A percentile compares a stretch with the other conserved stretches of the same genome.
These are phyloP conservation scores for Ephydatia muelleri DNA, from an alignment of 37 sponge, comb jelly and placozoan genomes.

Conservation along the genomic window DNA sequence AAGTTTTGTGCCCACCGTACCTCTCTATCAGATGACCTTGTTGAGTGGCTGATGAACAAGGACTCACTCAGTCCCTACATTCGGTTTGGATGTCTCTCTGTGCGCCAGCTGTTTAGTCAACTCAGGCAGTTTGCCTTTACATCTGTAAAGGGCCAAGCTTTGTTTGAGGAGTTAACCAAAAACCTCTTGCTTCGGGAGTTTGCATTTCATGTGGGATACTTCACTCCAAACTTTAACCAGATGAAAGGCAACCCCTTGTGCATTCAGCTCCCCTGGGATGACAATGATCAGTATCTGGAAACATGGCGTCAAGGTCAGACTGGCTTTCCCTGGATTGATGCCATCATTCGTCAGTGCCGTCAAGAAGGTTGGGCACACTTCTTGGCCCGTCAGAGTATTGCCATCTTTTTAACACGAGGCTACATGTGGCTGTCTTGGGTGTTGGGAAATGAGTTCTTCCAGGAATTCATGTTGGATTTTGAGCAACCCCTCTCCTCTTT, in stretches of 20 bases:
- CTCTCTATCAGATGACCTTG: constrained; percentile 34
- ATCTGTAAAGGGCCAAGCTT: constrained; percentile 38
- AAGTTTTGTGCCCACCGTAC: constrained; percentile 57
- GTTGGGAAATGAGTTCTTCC: constrained; percentile 82
- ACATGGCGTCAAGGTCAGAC: constrained; percentile 70
- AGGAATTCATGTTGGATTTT: constrained; percentile 80
- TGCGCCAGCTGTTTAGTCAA: constrained; percentile 74
- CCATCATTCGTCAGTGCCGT: constrained; percentile 74
- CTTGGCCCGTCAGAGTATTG: constrained; percentile 69
- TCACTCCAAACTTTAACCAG: constrained; percentile 65
- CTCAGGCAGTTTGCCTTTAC: constrained; percentile 55
- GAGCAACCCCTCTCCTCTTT: constrained; percentile 81
- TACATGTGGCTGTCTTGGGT: constrained; percentile 88
- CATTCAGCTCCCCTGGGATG: constrained; percentile 89
- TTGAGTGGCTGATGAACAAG: constrained; percentile 55
- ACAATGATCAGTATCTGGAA: constrained; percentile 30
- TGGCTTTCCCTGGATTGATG: constrained; percentile 94
- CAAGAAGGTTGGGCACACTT: constrained; percentile 85
- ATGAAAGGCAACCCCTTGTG: constrained; percentile 80
- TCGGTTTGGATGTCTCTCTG: constrained; percentile 84
- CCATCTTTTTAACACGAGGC: constrained; percentile 90
- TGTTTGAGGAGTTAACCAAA: constrained; percentile 60
- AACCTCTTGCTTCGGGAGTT: constrained; percentile 80
- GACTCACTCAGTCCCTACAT: constrained; percentile 83
- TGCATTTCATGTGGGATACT: constrained; percentile 66